phyloP scores from a whole-genome alignment of 2,797 vertebrate genomes.

The Tenualosa thibaudeaui region DNA sequence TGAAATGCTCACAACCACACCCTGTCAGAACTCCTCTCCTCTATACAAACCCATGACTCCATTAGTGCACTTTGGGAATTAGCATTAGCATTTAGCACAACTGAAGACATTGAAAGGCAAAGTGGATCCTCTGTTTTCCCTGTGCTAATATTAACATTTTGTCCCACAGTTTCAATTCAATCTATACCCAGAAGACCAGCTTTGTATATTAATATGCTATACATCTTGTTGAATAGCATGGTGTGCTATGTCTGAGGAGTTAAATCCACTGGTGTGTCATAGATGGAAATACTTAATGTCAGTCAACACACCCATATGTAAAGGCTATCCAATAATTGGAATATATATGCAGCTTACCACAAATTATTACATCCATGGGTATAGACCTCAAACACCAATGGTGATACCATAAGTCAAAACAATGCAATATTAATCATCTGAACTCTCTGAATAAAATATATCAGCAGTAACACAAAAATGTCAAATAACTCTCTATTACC shows the following conservation, averaged over 20 bases:
- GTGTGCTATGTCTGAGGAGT: not conserved
- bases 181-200: not conserved
- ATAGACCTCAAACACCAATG: not conserved
- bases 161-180: not conserved
- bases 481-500: not conserved
- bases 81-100: constrained; percentile 37
- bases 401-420: not conserved
- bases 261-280: not conserved
- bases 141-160: constrained; percentile 9
- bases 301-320: not conserved
- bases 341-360: constrained; percentile 8
- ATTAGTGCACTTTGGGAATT: constrained; percentile 31
- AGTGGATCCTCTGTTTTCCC: constrained; percentile 28
- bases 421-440: not conserved
- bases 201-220: not conserved
- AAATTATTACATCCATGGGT: not conserved
- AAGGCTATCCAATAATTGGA: constrained; percentile 14
- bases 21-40: not conserved
- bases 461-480: not conserved
- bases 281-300: constrained; percentile 7
- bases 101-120: constrained; percentile 37
- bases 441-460: not conserved
- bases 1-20: constrained; percentile 12
- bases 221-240: not conserved
- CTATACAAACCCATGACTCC: constrained; percentile 23